These are phyloP conservation scores for Gallirallus australis DNA, from an alignment of 2,797 vertebrate genomes.

Conservation along the genomic window DNA sequence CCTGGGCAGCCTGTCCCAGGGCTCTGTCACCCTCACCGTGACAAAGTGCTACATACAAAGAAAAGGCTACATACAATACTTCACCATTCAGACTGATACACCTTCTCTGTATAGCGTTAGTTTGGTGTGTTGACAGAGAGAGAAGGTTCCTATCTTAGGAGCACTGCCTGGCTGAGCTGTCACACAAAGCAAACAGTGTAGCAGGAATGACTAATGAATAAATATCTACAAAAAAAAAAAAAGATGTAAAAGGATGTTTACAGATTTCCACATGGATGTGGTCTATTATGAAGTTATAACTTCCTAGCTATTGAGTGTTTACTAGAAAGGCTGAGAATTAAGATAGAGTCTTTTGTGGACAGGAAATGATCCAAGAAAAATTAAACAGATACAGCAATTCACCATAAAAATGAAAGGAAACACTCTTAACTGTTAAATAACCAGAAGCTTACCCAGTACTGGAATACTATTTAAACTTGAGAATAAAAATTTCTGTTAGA, in stretches of 20 bases:
- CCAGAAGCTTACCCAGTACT: neutral
- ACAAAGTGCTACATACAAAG: too few relatives aligned
- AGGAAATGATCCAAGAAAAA: constrained; percentile 61
- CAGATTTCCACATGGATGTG: constrained; percentile 35
- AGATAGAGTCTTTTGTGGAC: constrained; percentile 46
- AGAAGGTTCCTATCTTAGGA: neutral
- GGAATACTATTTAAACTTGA: neutral
- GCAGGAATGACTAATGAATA: constrained; percentile 1
- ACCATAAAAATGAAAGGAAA: constrained; percentile 36
- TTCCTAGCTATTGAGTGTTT: constrained; percentile 64
- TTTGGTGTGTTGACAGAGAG: neutral
- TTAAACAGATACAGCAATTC: constrained; percentile 52
- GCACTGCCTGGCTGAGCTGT: neutral
- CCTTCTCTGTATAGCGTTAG: neutral
- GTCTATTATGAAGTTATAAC: constrained; percentile 49
- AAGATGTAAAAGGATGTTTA: constrained; percentile 56
- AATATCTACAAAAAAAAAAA: neutral
- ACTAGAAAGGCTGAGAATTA: constrained; percentile 56
- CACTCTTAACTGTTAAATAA: constrained; percentile 13
- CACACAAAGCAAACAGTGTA: neutral
- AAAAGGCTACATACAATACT: neutral
- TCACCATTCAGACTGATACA: neutral
- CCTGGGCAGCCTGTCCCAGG: too few relatives aligned
- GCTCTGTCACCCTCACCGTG: too few relatives aligned
- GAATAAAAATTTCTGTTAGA: neutral